A percentile compares a stretch with the other conserved stretches of the same genome.
Evolutionary conservation across 2,797 vertebrate genomes (phyloP).

Genomic region (Rhinoraja longicauda): DNA sequence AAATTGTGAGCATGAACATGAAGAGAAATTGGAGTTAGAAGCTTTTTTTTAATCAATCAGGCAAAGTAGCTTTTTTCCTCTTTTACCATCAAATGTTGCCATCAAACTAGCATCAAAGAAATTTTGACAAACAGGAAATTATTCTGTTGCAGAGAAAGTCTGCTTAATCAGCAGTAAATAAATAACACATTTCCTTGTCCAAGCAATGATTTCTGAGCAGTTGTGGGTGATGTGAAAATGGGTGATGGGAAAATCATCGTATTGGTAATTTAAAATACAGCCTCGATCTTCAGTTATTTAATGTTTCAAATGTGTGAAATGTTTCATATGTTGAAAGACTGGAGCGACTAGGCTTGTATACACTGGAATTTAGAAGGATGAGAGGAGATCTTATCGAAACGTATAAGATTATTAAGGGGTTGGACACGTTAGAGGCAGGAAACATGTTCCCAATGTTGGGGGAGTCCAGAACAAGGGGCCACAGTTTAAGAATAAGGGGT

Average conservation of each 20-base stretch:
- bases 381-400: too few relatives aligned
- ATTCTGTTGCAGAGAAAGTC: conserved; percentile 9
- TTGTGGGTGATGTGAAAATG: neutral
- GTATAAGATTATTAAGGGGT: too few relatives aligned
- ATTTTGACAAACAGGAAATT: conserved; percentile 20
- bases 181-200: conserved; percentile 49
- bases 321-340: too few relatives aligned
- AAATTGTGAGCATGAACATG: neutral
- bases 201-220: neutral
- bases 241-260: neutral
- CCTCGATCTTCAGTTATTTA: neutral
- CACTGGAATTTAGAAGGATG: too few relatives aligned
- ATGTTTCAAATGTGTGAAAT: conserved; percentile 14
- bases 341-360: too few relatives aligned
- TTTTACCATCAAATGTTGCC: too few relatives aligned
- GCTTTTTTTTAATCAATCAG: neutral
- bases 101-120: neutral
- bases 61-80: neutral
- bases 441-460: too few relatives aligned
- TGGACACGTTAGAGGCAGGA: too few relatives aligned
- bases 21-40: neutral
- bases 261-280: conserved; percentile 11
- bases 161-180: conserved; percentile 53
- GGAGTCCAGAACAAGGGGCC: too few relatives aligned
- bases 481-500: too few relatives aligned